Evolutionary conservation across 2,888 invertebrate genomes (phyloP), one percentile per base, ranked within the genome.

Genomic region (Acronicta aceris): DNA sequence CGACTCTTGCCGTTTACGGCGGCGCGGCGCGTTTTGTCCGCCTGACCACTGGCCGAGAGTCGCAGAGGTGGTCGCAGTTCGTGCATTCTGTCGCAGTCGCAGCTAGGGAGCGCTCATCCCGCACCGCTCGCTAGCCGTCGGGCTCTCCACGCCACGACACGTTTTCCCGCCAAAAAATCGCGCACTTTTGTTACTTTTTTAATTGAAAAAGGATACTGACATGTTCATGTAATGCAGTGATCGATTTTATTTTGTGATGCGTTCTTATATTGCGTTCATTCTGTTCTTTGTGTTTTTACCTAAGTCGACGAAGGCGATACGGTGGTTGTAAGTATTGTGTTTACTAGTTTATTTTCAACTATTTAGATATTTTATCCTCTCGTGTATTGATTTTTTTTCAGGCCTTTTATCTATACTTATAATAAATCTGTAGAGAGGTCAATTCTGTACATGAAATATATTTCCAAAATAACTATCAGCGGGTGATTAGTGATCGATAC

Each of bases 241-340:
- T 74, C 60, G 59, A 74, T 78, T 73, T 81, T 78, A 78, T 71
- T 81, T 84, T 89, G 91, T 91, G 88, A 94, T 94, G 94, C 93
- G 92, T 84, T 89, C 79, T 85, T 90, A 85, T 87, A 77, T 89
- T 86, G 89, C 89, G 88, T 83, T 92, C 85, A 82, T 93, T 91
- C 89, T 92, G 79, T 92, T 93, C 81, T 93, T 94, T 90, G 91
- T 94, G 89, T 93, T 94, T 89, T 88, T 93, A 74, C 90, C 91
- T 65, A 88, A 86, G 78, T 88, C 92, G 9, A 84, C 89, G 52
- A 85, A 92, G 81, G 94, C 91, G 78, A 94, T 94, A 82, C 91
- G 94, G 89, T 94, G 94, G 94, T 81, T 94, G 94, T 94, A 87
- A 94, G 94, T 94, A 91, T 70, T 33, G 60, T 25, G 17, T 61